phyloP scores from a whole-genome alignment of 2,113 vertebrate species.

The Gobiocypris rarus region DNA sequence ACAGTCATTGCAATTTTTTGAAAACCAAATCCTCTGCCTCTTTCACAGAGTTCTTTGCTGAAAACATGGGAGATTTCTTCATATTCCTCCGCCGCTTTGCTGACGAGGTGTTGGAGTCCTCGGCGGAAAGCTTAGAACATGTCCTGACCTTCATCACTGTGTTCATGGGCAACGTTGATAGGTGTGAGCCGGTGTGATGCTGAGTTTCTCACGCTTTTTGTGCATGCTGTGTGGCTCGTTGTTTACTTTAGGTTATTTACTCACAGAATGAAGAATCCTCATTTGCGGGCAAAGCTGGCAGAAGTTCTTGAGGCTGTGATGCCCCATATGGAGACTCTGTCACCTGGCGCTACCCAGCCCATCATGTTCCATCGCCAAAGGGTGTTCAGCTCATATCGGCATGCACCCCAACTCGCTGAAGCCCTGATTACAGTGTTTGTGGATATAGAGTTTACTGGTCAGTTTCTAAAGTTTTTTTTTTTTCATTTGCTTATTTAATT shows the following conservation, averaged over 20 bases:
- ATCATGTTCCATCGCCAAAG: slow-evolving; percentile 90
- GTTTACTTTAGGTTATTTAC: slow-evolving; percentile 2
- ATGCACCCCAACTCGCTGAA: slow-evolving; percentile 88
- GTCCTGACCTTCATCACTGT: slow-evolving; percentile 92
- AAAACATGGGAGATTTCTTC: slow-evolving; percentile 96
- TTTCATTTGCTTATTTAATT: neutral
- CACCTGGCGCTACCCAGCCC: slow-evolving; percentile 78
- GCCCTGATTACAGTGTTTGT: slow-evolving; percentile 97
- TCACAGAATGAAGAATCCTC: slow-evolving; percentile 96
- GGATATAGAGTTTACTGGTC: slow-evolving; percentile 98
- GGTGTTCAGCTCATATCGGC: slow-evolving; percentile 88
- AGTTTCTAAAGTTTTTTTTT: slow-evolving; percentile 17
- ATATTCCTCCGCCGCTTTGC: slow-evolving; percentile 95
- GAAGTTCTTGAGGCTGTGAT: slow-evolving; percentile 97
- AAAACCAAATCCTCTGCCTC: slow-evolving; percentile 7
- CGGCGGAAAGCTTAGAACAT: slow-evolving; percentile 88
- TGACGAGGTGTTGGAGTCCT: slow-evolving; percentile 91
- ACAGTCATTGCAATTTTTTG: neutral
- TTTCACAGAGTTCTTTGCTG: slow-evolving; percentile 92
- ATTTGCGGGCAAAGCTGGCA: slow-evolving; percentile 93
- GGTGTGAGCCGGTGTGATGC: slow-evolving; percentile 70
- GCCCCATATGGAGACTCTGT: slow-evolving; percentile 89
- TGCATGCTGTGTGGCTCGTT: neutral
- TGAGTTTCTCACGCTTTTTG: slow-evolving; percentile 16
- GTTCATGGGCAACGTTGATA: slow-evolving; percentile 94